phyloP scores from a whole-genome alignment of 2,113 vertebrate genomes.

The Delphinus delphis region DNA sequence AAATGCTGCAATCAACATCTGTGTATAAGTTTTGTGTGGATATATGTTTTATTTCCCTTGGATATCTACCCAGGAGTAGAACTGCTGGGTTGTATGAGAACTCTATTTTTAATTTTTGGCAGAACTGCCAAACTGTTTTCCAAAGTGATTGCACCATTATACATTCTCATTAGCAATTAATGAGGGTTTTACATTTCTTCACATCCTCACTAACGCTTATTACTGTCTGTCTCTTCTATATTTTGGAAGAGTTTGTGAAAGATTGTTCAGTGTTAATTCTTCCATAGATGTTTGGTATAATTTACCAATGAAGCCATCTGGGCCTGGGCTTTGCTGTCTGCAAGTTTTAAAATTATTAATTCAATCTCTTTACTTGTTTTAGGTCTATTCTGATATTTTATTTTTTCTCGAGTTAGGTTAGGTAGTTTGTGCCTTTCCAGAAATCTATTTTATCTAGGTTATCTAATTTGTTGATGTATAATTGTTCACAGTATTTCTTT shows the following conservation, averaged over 20 bases:
- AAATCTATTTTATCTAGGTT: too few species aligned
- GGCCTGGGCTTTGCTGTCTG: not conserved
- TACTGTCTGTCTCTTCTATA: not conserved
- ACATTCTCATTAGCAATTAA: not conserved
- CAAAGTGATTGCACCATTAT: not conserved
- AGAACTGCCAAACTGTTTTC: not conserved
- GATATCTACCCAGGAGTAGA: not conserved
- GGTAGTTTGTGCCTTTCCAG: too few species aligned
- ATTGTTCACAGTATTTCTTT: too few species aligned
- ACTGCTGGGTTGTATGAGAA: not conserved
- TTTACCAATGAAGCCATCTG: not conserved
- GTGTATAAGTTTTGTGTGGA: not conserved
- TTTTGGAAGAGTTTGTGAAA: not conserved
- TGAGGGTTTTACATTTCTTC: not conserved
- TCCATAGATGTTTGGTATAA: not conserved
- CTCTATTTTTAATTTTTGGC: not conserved
- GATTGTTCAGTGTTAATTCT: not conserved
- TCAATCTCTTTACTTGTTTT: too few species aligned
- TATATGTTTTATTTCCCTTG: not conserved
- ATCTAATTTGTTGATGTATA: too few species aligned
- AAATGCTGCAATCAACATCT: not conserved
- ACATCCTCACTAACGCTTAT: not conserved
- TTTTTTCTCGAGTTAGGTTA: too few species aligned
- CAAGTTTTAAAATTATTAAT: not conserved
- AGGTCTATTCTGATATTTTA: too few species aligned